Percentiles rank a stretch among this genome's conserved stretches.
Evolutionary conservation across 2,888 invertebrate species (phyloP).

Genomic region (Dasypogon diadema): DNA sequence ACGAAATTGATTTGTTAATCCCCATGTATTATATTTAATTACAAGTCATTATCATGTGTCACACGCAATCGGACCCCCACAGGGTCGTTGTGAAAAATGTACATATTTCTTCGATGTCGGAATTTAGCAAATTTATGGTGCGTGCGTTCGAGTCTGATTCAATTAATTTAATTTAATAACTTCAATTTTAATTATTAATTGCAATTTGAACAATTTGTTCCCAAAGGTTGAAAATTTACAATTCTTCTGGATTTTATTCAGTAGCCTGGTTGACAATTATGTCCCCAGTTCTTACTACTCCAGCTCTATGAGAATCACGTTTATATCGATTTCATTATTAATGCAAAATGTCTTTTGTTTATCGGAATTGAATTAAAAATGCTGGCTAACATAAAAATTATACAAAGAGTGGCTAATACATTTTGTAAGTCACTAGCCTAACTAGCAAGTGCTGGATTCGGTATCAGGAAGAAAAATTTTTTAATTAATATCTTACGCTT

Average conservation of each 20-base stretch:
- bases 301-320: neutral
- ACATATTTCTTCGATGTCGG: no score
- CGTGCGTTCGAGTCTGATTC: neutral
- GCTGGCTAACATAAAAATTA: no score
- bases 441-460: no score
- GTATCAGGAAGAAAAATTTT: constrained; percentile 12
- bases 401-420: no score
- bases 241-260: neutral
- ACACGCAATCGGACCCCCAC: no score
- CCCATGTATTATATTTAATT: constrained; percentile 10
- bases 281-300: neutral
- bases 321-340: constrained; percentile 29
- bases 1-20: neutral
- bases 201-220: constrained; percentile 6
- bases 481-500: constrained; percentile 10
- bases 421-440: no score
- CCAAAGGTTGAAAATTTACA: neutral
- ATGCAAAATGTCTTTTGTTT: no score
- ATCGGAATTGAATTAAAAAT: no score
- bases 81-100: no score
- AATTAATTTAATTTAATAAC: neutral
- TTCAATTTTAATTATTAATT: constrained; percentile 8
- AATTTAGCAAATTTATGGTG: neutral
- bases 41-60: neutral
- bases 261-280: neutral